Evolutionary conservation across 2,888 invertebrate genomes (phyloP).

Genomic region (Diplazon laetatorius): DNA sequence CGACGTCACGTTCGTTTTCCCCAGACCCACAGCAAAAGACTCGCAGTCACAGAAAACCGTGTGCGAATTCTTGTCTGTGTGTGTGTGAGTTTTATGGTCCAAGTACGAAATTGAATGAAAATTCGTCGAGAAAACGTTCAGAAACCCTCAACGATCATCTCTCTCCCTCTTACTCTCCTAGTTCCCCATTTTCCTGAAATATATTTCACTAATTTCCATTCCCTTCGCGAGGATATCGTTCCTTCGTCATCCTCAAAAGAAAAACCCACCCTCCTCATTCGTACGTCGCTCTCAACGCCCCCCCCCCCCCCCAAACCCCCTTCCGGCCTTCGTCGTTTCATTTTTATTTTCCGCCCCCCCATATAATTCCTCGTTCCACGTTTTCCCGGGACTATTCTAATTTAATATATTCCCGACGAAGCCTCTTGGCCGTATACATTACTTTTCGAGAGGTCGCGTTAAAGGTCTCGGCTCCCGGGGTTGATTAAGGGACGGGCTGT

Average conservation of each 20-base stretch:
- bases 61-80: too few relatives aligned
- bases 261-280: neutral
- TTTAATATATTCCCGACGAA: constrained; percentile 44
- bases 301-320: too few relatives aligned
- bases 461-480: constrained; percentile 10
- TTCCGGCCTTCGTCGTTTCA: too few relatives aligned
- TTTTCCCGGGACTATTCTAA: constrained; percentile 39
- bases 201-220: constrained; percentile 7
- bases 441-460: constrained; percentile 13
- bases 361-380: constrained; percentile 10
- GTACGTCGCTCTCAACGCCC: too few relatives aligned
- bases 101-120: constrained; percentile 64
- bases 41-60: too few relatives aligned
- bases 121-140: constrained; percentile 39
- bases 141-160: constrained; percentile 21
- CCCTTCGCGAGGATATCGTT: neutral
- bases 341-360: neutral
- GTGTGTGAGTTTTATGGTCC: neutral
- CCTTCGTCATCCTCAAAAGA: neutral
- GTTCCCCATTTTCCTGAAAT: constrained; percentile 16
- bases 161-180: constrained; percentile 11
- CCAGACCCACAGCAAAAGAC: too few relatives aligned
- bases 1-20: constrained; percentile 70
- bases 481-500: constrained; percentile 41
- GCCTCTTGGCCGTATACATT: constrained; percentile 14